Conservation (phyloP, 2,888 invertebrate species). For the Augiades crinisus region DNA sequence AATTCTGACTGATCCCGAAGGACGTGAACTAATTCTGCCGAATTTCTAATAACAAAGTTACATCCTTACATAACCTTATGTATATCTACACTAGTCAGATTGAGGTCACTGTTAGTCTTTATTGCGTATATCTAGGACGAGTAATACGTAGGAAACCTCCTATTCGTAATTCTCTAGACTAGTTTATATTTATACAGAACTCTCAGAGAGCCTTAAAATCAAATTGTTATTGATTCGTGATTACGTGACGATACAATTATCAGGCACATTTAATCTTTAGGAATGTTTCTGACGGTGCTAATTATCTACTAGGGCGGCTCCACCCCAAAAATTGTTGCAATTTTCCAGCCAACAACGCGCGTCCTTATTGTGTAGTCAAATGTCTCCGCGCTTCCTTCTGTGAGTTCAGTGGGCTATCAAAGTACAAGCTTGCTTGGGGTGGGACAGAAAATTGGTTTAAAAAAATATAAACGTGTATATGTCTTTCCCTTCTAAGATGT, state of each 20-base stretch:
- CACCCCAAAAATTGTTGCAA: constrained; percentile 64
- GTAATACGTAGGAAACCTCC: no score
- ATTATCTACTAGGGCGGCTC: constrained; percentile 51
- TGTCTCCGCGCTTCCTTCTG: constrained; percentile 52
- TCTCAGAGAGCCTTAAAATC: no score
- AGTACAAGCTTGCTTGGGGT: no score
- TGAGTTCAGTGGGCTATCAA: constrained; percentile 56
- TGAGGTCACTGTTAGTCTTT: background rate
- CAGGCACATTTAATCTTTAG: constrained; percentile 6
- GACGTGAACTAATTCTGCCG: constrained; percentile 54
- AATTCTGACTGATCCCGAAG: constrained; percentile 47
- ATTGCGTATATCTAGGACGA: no score
- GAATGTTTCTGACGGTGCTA: constrained; percentile 34
- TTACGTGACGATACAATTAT: background rate
- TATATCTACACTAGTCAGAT: no score
- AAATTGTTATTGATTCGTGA: background rate
- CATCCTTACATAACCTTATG: background rate
- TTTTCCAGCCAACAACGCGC: constrained; percentile 69
- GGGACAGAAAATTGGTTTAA: no score
- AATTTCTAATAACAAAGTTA: constrained; percentile 46
- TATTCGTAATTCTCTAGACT: no score
- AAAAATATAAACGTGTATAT: no score
- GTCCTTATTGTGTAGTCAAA: constrained; percentile 68
- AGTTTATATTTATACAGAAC: no score
- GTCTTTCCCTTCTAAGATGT: no score